Evolutionary conservation across 2,797 vertebrate species (phyloP).

Genomic region (Catharus ustulatus): DNA sequence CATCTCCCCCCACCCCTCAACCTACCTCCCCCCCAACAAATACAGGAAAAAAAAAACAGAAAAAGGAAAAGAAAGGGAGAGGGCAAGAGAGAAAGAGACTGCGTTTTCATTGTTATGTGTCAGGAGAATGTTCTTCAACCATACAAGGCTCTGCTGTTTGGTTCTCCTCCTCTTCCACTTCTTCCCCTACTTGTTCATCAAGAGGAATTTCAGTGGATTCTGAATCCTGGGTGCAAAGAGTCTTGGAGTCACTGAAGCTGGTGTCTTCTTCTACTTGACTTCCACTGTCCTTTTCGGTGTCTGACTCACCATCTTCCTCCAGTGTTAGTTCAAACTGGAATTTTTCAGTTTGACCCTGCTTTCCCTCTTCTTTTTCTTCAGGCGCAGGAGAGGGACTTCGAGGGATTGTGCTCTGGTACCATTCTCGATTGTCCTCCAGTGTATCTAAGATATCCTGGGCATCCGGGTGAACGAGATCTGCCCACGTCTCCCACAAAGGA

Average conservation of each 20-base stretch:
- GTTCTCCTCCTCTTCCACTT: constrained; percentile 80
- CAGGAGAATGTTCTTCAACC: constrained; percentile 80
- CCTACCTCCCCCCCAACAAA: neutral
- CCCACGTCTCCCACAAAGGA: constrained; percentile 98
- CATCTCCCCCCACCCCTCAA: no score
- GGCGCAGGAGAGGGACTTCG: constrained; percentile 94
- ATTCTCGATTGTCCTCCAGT: constrained; percentile 98
- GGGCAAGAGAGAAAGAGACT: constrained; percentile 44
- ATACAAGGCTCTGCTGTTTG: constrained; percentile 78
- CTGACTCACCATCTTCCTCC: constrained; percentile 96
- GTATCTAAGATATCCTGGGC: constrained; percentile 98
- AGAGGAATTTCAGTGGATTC: constrained; percentile 96
- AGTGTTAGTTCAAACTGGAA: constrained; percentile 98
- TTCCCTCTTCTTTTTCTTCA: constrained; percentile 89
- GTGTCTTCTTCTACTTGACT: constrained; percentile 96
- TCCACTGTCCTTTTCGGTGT: constrained; percentile 96
- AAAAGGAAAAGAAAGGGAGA: neutral
- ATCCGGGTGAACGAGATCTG: constrained; percentile 95
- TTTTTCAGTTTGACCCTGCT: constrained; percentile 91
- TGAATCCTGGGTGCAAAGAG: constrained; percentile 98
- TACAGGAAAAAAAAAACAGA: neutral
- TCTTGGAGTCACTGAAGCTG: constrained; percentile 98
- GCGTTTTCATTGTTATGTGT: constrained; percentile 86
- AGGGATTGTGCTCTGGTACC: constrained; percentile 99
- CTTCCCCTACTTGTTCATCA: constrained; percentile 93